phyloP scores from a whole-genome alignment of 1,140 invertebrate genomes.

The Heliothis virescens region DNA sequence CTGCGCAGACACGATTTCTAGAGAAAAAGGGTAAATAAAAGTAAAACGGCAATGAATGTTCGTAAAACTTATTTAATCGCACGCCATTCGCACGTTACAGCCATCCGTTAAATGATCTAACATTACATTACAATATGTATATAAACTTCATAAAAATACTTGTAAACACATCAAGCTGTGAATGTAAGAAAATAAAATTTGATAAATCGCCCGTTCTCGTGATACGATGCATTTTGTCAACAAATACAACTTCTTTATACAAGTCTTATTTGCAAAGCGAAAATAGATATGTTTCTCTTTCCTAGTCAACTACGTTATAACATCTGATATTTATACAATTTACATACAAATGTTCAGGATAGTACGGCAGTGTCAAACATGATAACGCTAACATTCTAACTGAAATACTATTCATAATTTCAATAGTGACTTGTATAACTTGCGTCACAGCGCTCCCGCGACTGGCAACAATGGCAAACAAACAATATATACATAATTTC shows the following conservation, averaged over 20 bases:
- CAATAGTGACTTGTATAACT: slow-evolving; percentile 11
- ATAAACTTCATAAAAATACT: slow-evolving; percentile 54
- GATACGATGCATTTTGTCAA: background rate
- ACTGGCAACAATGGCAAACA: slow-evolving; percentile 61
- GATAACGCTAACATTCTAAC: background rate
- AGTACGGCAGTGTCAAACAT: slow-evolving; percentile 17
- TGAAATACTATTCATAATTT: slow-evolving; percentile 9
- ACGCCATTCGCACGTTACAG: slow-evolving; percentile 60
- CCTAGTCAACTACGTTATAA: slow-evolving; percentile 12
- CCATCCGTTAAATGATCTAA: slow-evolving; percentile 56
- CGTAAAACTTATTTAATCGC: slow-evolving; percentile 67
- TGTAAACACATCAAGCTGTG: slow-evolving; percentile 45
- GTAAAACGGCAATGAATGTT: slow-evolving; percentile 42
- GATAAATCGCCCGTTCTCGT: background rate
- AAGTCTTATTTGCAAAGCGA: slow-evolving; percentile 24
- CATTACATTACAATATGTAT: slow-evolving; percentile 32
- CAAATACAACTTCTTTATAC: background rate
- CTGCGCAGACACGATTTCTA: too few relatives aligned
- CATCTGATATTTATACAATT: slow-evolving; percentile 22
- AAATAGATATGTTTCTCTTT: slow-evolving; percentile 43
- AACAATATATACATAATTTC: slow-evolving; percentile 57
- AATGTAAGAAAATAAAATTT: slow-evolving; percentile 49
- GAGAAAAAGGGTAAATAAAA: background rate
- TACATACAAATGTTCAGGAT: slow-evolving; percentile 16
- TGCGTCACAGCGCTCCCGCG: slow-evolving; percentile 13